Evolutionary conservation across 2,888 invertebrate genomes (phyloP).

Genomic region (Tenthredo distinguenda): DNA sequence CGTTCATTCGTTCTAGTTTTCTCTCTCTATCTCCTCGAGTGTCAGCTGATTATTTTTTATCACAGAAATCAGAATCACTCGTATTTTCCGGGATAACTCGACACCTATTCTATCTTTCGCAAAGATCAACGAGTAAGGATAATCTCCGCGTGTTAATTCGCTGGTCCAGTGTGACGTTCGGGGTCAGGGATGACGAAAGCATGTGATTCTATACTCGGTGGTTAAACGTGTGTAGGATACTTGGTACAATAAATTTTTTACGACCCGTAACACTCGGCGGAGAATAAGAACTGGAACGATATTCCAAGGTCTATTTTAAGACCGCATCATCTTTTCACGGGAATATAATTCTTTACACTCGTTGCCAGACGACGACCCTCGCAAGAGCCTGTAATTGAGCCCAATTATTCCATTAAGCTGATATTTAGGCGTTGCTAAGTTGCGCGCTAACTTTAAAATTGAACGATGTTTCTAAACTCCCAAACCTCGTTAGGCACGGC

Average conservation of each 20-base stretch:
- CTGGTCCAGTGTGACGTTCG: not conserved
- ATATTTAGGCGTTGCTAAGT: slow-evolving; percentile 52
- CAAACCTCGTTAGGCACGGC: slow-evolving; percentile 9
- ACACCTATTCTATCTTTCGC: not conserved
- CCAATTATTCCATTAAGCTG: slow-evolving; percentile 51
- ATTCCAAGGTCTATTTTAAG: slow-evolving; percentile 40
- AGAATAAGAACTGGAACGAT: slow-evolving; percentile 8
- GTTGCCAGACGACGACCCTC: slow-evolving; percentile 19
- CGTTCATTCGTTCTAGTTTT: not conserved
- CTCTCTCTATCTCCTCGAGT: not conserved
- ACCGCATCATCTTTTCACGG: slow-evolving; percentile 30
- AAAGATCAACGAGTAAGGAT: not conserved
- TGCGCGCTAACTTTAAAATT: slow-evolving; percentile 50
- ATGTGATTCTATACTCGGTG: not conserved
- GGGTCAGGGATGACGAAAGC: not conserved
- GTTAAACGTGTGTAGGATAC: not conserved
- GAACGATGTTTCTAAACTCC: slow-evolving; percentile 36
- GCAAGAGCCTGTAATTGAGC: slow-evolving; percentile 43
- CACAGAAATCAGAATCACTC: not conserved
- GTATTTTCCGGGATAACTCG: not conserved
- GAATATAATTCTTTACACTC: slow-evolving; percentile 24
- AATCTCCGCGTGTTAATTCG: not conserved
- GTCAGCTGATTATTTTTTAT: not conserved
- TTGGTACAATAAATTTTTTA: not conserved
- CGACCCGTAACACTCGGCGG: not conserved